These are phyloP conservation scores for Atta texana DNA, from an alignment of 1,140 invertebrate species.

Conservation along the genomic window DNA sequence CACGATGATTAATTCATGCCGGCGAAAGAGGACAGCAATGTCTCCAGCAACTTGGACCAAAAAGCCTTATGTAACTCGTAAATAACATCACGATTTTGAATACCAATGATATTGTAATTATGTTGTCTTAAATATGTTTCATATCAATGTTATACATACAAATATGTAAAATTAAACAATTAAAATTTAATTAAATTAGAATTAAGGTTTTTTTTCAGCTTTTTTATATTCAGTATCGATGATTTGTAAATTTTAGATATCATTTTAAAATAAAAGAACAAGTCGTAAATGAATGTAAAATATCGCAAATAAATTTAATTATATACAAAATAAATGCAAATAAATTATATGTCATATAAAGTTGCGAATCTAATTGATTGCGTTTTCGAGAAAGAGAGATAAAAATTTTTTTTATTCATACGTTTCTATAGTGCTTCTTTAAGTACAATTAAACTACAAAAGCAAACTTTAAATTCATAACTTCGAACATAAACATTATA, in stretches of 20 bases:
- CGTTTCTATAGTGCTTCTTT: not conserved
- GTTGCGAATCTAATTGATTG: not conserved
- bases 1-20: conserved; percentile 70
- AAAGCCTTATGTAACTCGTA: conserved; percentile 47
- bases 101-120: not conserved
- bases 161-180: not conserved
- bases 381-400: not conserved
- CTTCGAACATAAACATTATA: not conserved
- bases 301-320: not conserved
- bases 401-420: conserved; percentile 24
- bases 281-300: not conserved
- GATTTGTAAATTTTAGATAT: not conserved
- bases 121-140: not conserved
- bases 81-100: conserved; percentile 24
- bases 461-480: conserved; percentile 20
- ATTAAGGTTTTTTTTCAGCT: not conserved
- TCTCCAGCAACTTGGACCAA: not conserved
- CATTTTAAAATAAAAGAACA: not conserved
- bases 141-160: not conserved
- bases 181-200: not conserved
- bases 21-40: conserved; percentile 8
- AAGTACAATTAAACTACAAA: not conserved
- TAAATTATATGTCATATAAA: conserved; percentile 2
- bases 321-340: not conserved
- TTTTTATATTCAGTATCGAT: not conserved